Conservation (phyloP, 1,140 invertebrate species). For the Ridgeia piscesae region DNA sequence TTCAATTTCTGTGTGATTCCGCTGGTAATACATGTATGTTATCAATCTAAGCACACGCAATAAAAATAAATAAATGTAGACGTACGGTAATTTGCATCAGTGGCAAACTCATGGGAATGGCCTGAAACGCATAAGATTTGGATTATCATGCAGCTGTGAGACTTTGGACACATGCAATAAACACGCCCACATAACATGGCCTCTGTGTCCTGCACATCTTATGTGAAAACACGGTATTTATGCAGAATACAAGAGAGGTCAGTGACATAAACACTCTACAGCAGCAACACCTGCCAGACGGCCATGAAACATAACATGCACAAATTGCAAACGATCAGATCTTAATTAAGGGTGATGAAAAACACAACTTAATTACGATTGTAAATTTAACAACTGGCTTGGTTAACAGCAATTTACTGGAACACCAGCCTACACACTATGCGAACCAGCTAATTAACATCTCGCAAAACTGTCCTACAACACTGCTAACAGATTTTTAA, state of each 20-base stretch:
- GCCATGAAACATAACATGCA: neutral
- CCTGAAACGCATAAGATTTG: neutral
- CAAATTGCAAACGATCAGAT: too few relatives aligned
- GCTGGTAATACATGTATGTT: neutral
- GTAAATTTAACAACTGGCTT: too few relatives aligned
- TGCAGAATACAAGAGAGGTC: neutral
- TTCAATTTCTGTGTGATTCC: neutral
- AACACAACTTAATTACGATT: too few relatives aligned
- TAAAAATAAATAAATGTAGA: neutral
- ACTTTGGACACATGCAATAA: neutral
- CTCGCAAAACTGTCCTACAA: neutral
- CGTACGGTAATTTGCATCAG: neutral
- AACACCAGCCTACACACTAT: too few relatives aligned
- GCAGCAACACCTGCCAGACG: neutral
- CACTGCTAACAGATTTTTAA: neutral
- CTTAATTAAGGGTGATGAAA: too few relatives aligned
- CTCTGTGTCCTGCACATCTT: neutral
- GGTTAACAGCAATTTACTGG: too few relatives aligned
- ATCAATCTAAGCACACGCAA: neutral
- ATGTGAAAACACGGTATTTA: constrained; percentile 10
- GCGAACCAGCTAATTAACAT: neutral
- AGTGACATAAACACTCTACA: neutral
- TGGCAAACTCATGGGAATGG: neutral
- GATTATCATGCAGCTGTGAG: neutral
- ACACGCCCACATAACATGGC: neutral